Evolutionary conservation across 92 coral and sea anemone species (phyloP), one percentile per base, ranked within the genome.

Genomic region (Heliopora coerulea): DNA sequence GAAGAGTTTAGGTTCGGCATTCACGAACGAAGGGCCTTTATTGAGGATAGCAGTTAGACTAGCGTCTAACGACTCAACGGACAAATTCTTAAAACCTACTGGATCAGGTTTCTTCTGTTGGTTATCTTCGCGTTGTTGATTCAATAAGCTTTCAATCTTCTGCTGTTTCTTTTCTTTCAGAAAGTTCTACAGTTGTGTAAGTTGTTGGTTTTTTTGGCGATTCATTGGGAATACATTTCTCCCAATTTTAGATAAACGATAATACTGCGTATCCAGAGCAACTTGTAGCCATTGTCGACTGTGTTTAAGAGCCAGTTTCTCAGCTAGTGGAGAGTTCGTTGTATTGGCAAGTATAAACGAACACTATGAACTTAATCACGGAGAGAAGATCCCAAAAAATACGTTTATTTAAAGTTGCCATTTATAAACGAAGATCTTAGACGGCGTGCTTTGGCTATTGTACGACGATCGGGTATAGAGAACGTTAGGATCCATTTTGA

Each of bases 391-490:
- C 34, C 11, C 26, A 29, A 72, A 12, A 29, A 65, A 9, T 50
- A 2, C 19, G 27, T 78, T 1, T 78, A 78, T 54, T 39, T 78
- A 48, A 78, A 65, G 29, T 32, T 65, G 18, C 83, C 83, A 19
- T 78, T 28, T 25, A 78, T 78, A 59, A 65, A 78, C 64, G 75
- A 78, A 65, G 75, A 52, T 18, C 35, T 78, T 6, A 78, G 52
- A 41, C 62, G 64, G 23, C 65, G 57, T 23, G 62, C 83, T 12
- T 24, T 65, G 46, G 48, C 24, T 6, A 19, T 65, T 48, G 33
- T 78, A 48, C 54, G 52, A 20, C 25, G 75, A 20, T 65, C 83
- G 25, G 74, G 83, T 2, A 70, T 78, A 27, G 35, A 33, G 20
- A 78, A 78, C 74, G 67, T 67, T 19, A 68, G 60, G 56, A 23